phyloP scores from a whole-genome alignment of 53 echinoderm and acorn worm species.

The Antedon mediterranea region DNA sequence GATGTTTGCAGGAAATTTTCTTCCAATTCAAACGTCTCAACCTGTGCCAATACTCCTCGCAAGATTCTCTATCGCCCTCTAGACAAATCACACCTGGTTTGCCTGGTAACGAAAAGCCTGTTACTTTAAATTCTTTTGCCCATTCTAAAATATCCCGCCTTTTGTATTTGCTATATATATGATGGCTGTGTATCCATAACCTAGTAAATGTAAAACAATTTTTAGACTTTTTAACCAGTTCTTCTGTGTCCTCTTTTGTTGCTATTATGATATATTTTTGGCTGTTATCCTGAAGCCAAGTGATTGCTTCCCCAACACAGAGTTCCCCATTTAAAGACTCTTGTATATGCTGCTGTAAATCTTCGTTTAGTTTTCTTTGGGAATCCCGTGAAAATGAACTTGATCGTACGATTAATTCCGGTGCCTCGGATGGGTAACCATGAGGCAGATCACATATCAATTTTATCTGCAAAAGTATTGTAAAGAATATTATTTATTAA shows the following conservation, averaged over 20 bases:
- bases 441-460: constrained; percentile 43
- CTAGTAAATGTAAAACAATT: constrained; percentile 35
- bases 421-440: constrained; percentile 44
- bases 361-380: constrained; percentile 60
- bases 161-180: constrained; percentile 89
- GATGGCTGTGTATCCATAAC: constrained; percentile 93
- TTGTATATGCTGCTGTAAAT: constrained; percentile 37
- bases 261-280: constrained; percentile 23
- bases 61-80: constrained; percentile 57
- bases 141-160: constrained; percentile 65
- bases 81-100: constrained; percentile 93
- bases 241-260: background rate
- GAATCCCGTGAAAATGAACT: constrained; percentile 43
- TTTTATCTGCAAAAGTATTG: constrained; percentile 28
- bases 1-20: constrained; percentile 89
- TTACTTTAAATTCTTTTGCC: constrained; percentile 44
- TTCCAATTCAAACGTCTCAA: constrained; percentile 78
- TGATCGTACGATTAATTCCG: constrained; percentile 46
- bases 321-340: constrained; percentile 57
- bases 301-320: constrained; percentile 52
- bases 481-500: too few species aligned
- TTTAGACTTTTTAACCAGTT: constrained; percentile 18
- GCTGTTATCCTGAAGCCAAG: constrained; percentile 74
- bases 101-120: constrained; percentile 84
- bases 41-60: constrained; percentile 73